Evolutionary conservation across 1,140 invertebrate species (phyloP).

Genomic region (Himalopsyche phryganea): DNA sequence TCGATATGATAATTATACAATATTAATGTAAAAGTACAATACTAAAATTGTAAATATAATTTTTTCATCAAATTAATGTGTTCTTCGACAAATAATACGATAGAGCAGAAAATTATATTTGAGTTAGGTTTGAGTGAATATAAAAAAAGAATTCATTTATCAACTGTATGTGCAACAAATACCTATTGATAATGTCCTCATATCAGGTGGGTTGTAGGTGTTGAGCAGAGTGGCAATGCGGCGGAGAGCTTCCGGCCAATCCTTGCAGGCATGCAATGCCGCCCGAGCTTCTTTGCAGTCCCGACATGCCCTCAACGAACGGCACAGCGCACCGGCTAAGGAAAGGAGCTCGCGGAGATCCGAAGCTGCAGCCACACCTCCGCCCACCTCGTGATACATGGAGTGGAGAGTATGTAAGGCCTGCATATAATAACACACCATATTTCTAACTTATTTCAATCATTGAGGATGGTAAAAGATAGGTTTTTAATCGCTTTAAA

Average conservation of each 20-base stretch:
- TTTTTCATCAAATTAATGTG: no score
- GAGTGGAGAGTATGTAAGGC: conserved; percentile 86
- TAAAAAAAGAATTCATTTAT: no score
- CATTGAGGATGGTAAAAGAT: no score
- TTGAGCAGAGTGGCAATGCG: conserved; percentile 85
- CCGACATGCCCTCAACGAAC: conserved; percentile 63
- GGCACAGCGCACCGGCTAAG: conserved; percentile 70
- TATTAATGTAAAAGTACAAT: no score
- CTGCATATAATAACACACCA: conserved; percentile 49
- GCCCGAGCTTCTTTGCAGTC: conserved; percentile 64
- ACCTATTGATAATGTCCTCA: conserved; percentile 76
- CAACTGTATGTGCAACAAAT: no score
- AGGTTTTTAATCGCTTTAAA: no score
- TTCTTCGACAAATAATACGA: no score
- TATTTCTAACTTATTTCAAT: no score
- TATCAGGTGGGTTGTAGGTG: conserved; percentile 84
- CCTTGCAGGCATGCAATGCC: conserved; percentile 69
- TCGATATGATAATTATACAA: no score
- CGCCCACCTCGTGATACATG: conserved; percentile 91
- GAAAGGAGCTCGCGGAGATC: conserved; percentile 81
- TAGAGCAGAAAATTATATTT: no score
- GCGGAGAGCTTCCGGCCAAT: conserved; percentile 78
- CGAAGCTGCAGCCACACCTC: conserved; percentile 75
- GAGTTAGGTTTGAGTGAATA: no score
- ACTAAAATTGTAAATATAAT: no score